These are phyloP conservation scores for Tetrapedia diversipes DNA, from an alignment of 2,888 invertebrate species.

Conservation along the genomic window DNA sequence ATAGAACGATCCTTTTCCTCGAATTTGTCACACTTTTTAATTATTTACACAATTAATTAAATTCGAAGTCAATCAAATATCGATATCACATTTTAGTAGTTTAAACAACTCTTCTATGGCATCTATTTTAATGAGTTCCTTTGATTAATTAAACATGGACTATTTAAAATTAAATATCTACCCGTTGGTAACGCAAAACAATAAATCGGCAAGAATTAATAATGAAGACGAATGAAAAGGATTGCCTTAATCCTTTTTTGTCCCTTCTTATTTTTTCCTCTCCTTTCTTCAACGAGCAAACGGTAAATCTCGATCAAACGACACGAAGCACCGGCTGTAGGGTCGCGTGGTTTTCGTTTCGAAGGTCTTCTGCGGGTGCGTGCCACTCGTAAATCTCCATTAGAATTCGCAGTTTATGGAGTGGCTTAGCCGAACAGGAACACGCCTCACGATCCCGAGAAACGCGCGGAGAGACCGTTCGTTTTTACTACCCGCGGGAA, in stretches of 20 bases:
- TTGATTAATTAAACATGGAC: too few species aligned
- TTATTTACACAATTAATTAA: too few species aligned
- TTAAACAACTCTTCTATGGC: too few species aligned
- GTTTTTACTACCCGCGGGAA: constrained; percentile 26
- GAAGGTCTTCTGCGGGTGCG: constrained; percentile 36
- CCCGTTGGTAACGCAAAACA: too few species aligned
- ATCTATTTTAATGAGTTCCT: too few species aligned
- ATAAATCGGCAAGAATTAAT: not conserved
- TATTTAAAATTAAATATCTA: too few species aligned
- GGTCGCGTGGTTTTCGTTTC: constrained; percentile 47
- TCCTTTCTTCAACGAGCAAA: constrained; percentile 25
- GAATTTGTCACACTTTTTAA: too few species aligned
- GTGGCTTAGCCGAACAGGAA: constrained; percentile 37
- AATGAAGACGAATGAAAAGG: constrained; percentile 4
- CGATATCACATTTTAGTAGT: too few species aligned
- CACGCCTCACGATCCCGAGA: constrained; percentile 31
- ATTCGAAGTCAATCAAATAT: too few species aligned
- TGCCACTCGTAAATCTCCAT: constrained; percentile 64
- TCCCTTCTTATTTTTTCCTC: not conserved
- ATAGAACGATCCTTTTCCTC: too few species aligned
- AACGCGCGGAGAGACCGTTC: constrained; percentile 34
- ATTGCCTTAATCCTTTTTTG: constrained; percentile 25
- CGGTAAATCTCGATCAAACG: constrained; percentile 56
- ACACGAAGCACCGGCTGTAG: constrained; percentile 33
- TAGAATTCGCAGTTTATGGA: constrained; percentile 66